Conservation (phyloP, 2,888 invertebrate species). For the Neoaliturus tenellus region DNA sequence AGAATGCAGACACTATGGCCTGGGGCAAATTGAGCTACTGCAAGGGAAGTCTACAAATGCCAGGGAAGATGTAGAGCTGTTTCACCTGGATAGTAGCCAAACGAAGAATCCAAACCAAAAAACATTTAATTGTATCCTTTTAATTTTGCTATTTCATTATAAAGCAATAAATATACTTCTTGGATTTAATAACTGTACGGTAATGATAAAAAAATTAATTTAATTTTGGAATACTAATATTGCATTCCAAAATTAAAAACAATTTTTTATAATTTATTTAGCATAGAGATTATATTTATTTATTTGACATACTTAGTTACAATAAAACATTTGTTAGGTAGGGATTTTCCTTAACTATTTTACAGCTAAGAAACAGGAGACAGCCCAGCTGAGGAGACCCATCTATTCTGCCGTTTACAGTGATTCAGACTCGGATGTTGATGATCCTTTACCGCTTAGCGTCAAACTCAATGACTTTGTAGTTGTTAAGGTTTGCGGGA, state of each 20-base stretch:
- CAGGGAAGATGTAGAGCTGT: not conserved
- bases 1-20: slow-evolving; percentile 11
- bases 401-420: not conserved
- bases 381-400: not conserved
- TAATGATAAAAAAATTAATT: too few relatives aligned
- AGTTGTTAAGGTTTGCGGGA: slow-evolving; percentile 31
- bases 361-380: slow-evolving; percentile 22
- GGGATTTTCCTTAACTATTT: slow-evolving; percentile 31
- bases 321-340: not conserved
- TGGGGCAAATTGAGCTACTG: not conserved
- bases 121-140: not conserved
- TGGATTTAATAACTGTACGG: too few relatives aligned
- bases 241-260: too few relatives aligned
- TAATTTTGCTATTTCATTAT: too few relatives aligned
- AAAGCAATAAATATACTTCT: too few relatives aligned
- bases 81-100: not conserved
- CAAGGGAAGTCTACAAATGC: not conserved
- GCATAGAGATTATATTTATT: too few relatives aligned
- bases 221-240: too few relatives aligned
- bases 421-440: not conserved
- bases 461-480: not conserved
- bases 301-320: too few relatives aligned
- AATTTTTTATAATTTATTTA: too few relatives aligned
- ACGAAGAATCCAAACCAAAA: not conserved
- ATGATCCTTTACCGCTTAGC: slow-evolving; percentile 2